Percentiles rank a stretch among this genome's conserved stretches.
These are phyloP conservation scores for Thunnus thynnus DNA, from an alignment of 2,113 vertebrate genomes.

Conservation along the genomic window DNA sequence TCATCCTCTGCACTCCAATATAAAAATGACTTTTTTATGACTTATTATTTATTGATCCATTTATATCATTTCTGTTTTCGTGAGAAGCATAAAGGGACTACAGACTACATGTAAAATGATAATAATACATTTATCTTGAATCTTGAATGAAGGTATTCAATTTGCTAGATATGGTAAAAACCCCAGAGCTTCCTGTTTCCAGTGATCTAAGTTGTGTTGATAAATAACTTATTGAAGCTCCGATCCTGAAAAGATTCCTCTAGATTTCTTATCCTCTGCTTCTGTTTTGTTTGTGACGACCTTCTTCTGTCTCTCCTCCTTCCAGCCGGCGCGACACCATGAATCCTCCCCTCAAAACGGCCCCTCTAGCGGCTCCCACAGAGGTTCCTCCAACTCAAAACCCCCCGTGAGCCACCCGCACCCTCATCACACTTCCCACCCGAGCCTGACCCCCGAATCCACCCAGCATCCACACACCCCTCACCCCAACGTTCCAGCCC, in stretches of 20 bases:
- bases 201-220: not conserved
- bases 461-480: constrained; percentile 79
- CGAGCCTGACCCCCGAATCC: constrained; percentile 72
- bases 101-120: too few relatives aligned
- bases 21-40: too few relatives aligned
- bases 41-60: too few relatives aligned
- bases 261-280: not conserved
- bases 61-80: too few relatives aligned
- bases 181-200: too few relatives aligned
- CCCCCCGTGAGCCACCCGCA: constrained; percentile 72
- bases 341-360: constrained; percentile 85
- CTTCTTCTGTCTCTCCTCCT: not conserved
- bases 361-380: constrained; percentile 69
- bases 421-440: constrained; percentile 84
- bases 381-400: constrained; percentile 63
- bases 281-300: not conserved
- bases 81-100: too few relatives aligned
- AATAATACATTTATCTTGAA: too few relatives aligned
- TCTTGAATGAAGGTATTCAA: too few relatives aligned
- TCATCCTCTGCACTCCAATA: too few relatives aligned
- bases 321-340: constrained; percentile 78
- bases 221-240: not conserved
- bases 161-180: too few relatives aligned
- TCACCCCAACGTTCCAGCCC: constrained; percentile 76
- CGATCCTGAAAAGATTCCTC: not conserved